Evolutionary conservation across 1,140 invertebrate genomes (phyloP), one percentile per base, ranked within the genome.

Genomic region (Drosophila paulistorum): DNA sequence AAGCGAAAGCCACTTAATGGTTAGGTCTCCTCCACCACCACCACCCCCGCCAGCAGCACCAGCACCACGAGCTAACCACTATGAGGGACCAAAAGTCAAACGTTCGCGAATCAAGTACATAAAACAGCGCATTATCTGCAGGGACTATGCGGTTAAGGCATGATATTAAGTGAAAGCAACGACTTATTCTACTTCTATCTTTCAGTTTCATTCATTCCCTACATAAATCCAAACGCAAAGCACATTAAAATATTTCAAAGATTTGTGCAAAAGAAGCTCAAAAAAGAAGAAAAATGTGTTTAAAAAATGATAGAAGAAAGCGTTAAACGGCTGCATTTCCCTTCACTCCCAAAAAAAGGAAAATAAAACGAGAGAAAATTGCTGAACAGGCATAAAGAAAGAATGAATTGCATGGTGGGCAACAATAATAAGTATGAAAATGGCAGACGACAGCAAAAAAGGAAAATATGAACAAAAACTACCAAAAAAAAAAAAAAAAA

Each of bases 191-290:
- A 3, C 17, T 7, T 48, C 45, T 17, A 13, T 48, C 45, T 7
- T 17, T 48, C 14, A 17, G 6, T 48, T 14, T 48, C 45, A 23
- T 23, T 51, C 60, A 13, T 42, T 37, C 68, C 71, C 75, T 66
- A 61, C 74, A 77, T 77, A 77, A 77, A 77, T 77, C 75, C 41
- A 58, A 59, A 61, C 62, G 17, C 14, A 71, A 77, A 67, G 74
- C 63, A 77, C 75, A 77, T 77, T 77, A 77, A 77, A 77, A 77
- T 77, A 77, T 77, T 77, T 77, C 74, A 77, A 77, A 77, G 75
- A 77, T 77, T 77, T 71, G 58, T 37, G 48, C 62, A 30, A 35
- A 57, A 30, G 30, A 74, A 57, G 30, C 45, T 48, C 17, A 51
- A 23, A 17, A 51, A 51, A 11, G 23, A 61, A 26, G 33, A 62